Evolutionary conservation across 2,888 invertebrate genomes (phyloP).

Genomic region (Mimumesa dahlbomi): DNA sequence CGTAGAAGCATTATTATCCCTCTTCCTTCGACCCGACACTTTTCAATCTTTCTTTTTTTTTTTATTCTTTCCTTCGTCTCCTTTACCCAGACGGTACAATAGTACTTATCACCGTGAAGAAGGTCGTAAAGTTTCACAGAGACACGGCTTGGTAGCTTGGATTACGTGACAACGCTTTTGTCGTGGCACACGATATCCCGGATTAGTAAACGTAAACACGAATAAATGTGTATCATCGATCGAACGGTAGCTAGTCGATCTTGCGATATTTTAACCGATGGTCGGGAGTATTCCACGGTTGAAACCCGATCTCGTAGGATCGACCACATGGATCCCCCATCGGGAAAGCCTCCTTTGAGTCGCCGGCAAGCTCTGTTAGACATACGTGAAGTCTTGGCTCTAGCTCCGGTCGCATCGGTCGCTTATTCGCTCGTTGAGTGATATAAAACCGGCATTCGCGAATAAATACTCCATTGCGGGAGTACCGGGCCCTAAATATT

Average conservation of each 20-base stretch:
- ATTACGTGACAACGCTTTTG: not conserved
- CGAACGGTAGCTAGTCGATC: conserved; percentile 45
- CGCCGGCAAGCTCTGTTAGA: conserved; percentile 49
- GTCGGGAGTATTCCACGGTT: conserved; percentile 38
- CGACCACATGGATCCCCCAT: conserved; percentile 55
- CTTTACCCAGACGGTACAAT: too few relatives aligned
- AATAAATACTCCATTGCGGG: conserved; percentile 78
- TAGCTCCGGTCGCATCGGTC: conserved; percentile 27
- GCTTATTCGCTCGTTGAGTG: conserved; percentile 63
- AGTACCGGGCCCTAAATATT: conserved; percentile 74
- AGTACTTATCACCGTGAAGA: too few relatives aligned
- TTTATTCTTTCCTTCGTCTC: too few relatives aligned
- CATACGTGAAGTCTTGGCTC: conserved; percentile 37
- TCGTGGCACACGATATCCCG: conserved; percentile 9
- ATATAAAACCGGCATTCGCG: conserved; percentile 74
- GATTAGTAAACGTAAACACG: conserved; percentile 26
- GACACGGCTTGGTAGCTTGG: too few relatives aligned
- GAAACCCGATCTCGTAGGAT: conserved; percentile 53
- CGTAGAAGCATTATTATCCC: too few relatives aligned
- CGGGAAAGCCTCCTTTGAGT: conserved; percentile 62
- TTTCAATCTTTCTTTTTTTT: too few relatives aligned
- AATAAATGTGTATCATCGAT: conserved; percentile 19
- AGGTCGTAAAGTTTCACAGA: too few relatives aligned
- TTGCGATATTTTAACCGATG: conserved; percentile 53
- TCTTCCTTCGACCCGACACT: too few relatives aligned